phyloP scores from a whole-genome alignment of 2,888 invertebrate genomes.

The Stratiomys singularior region DNA sequence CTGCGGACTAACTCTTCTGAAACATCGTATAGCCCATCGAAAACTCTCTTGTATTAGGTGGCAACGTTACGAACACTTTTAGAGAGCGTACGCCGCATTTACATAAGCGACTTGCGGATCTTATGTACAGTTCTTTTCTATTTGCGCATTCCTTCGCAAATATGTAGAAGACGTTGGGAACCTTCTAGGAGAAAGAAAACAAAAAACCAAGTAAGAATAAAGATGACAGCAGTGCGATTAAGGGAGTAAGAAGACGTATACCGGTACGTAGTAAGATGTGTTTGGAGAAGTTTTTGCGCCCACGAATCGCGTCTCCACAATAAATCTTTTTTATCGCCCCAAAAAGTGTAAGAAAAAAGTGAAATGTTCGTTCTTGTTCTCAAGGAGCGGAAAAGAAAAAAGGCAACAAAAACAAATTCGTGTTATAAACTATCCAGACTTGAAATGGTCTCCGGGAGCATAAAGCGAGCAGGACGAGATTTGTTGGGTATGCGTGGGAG shows the following conservation, averaged over 20 bases:
- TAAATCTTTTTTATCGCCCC: constrained; percentile 53
- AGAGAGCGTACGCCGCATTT: constrained; percentile 48
- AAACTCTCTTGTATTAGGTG: constrained; percentile 51
- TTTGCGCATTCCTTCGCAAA: constrained; percentile 47
- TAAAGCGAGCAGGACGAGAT: constrained; percentile 25
- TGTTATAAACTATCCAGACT: constrained; percentile 52
- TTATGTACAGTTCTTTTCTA: constrained; percentile 49
- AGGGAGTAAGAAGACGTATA: constrained; percentile 46
- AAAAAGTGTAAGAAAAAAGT: constrained; percentile 50
- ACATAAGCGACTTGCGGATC: constrained; percentile 50
- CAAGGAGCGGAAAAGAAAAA: constrained; percentile 45
- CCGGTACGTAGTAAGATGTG: constrained; percentile 45
- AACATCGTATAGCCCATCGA: constrained; percentile 18
- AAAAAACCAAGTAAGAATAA: constrained; percentile 42
- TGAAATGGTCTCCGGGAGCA: constrained; percentile 42
- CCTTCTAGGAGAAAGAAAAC: neutral
- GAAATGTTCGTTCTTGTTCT: constrained; percentile 31
- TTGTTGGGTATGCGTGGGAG: neutral
- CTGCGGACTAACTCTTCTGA: constrained; percentile 1
- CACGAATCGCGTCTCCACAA: constrained; percentile 54
- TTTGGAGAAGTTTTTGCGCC: constrained; percentile 47
- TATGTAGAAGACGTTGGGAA: constrained; percentile 28
- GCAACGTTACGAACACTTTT: constrained; percentile 52
- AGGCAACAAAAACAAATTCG: constrained; percentile 51
- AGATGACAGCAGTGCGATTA: constrained; percentile 46